Conservation (phyloP, 2,888 invertebrate species). For the Hypselothyrea guttata region DNA sequence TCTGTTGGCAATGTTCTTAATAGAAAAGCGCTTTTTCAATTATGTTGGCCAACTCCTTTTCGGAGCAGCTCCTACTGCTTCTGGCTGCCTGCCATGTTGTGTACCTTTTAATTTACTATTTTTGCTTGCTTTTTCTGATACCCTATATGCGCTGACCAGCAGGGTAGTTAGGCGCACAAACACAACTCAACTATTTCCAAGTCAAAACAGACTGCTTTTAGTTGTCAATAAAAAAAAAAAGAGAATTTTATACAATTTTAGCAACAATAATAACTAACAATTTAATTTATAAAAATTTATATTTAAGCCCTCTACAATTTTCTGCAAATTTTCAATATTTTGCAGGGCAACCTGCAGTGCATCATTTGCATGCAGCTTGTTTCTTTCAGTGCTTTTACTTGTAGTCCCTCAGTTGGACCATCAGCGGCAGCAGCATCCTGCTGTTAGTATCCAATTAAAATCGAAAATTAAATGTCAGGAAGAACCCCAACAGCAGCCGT, state of each 20-base stretch:
- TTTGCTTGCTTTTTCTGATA: conserved; percentile 46
- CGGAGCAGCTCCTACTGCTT: conserved; percentile 55
- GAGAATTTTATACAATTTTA: no score
- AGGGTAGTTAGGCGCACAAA: neutral
- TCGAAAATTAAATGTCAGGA: conserved; percentile 82
- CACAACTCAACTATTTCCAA: no score
- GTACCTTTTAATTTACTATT: conserved; percentile 77
- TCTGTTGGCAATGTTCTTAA: conserved; percentile 67
- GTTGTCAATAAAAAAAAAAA: no score
- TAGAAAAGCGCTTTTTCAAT: conserved; percentile 77
- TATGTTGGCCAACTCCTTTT: conserved; percentile 75
- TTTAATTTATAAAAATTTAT: no score
- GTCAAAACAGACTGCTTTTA: no score
- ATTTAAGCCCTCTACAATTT: no score
- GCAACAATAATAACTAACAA: no score
- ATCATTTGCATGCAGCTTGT: conserved; percentile 7
- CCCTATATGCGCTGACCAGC: neutral
- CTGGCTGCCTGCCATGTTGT: conserved; percentile 62
- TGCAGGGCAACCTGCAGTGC: neutral
- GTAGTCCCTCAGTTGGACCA: conserved; percentile 43
- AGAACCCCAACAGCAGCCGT: conserved; percentile 26
- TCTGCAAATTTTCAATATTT: no score
- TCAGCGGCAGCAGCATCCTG: conserved; percentile 74
- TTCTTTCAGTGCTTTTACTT: conserved; percentile 31
- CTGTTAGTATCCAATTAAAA: conserved; percentile 83